Base-by-base conservation (phyloP, 1,140 invertebrate genomes). In the Armadillidium nasatum region DNA sequence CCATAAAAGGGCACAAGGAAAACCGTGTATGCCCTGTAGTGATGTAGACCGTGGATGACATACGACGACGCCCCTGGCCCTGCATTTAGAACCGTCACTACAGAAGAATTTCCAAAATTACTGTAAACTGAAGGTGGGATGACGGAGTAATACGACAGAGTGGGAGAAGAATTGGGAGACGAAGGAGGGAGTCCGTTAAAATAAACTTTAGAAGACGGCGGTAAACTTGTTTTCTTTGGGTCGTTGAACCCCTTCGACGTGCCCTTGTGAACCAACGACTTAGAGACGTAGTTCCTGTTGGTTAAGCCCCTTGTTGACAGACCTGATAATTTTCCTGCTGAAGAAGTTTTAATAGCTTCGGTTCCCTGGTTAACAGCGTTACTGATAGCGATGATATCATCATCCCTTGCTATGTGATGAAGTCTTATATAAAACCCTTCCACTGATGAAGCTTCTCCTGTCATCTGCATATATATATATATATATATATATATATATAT, bases 1-100 rank as follows among this genome's bases (percentile, higher is more conserved):
- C 91, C 91, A 84, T 90, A 92, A 85, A 91, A 93, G 77, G 91
- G 91, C 78, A 92, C 88, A 77, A 92, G 86, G 85, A 93, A 92
- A 86, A 93, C 92, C 83, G 91, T 88, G 84, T 92, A 93, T 81
- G 87, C 87, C 60, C 89, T 88, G 84, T 89, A 92, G 84, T 91
- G 91, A 75, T 87, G 86, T 78, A 93, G 85, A 75, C 88, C 89
- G 73, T 88, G 89, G 77, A 93, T 89, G 7, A 78, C 71, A 71
- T 78, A 80, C 9, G 76, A 78, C 9, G 76, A 76, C 0, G 77
- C 76, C 7, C 76, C 76, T 10, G 76, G 73, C 0, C 79, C 79
- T 2, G 76, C 79, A 33, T 80, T 78, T 0, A 78, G 46, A 0
- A 80, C 79, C 0, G 76, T 78, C 60, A 80, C 79, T 7, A 76